These are phyloP conservation scores for Iphiclides podalirius DNA, from an alignment of 2,888 invertebrate species.

Conservation along the genomic window DNA sequence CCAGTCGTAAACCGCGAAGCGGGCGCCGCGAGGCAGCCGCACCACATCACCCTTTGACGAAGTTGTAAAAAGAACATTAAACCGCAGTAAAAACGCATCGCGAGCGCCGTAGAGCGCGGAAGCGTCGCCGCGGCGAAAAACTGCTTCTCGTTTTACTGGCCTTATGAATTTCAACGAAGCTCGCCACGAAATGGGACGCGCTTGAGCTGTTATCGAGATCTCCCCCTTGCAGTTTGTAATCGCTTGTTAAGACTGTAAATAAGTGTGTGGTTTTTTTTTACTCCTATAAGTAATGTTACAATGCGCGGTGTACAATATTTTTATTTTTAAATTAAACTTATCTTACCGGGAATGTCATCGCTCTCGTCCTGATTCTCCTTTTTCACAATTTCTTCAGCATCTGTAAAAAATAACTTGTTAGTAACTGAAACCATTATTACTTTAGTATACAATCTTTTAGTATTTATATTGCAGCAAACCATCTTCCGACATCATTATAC, in stretches of 20 bases:
- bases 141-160: conserved; percentile 67
- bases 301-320: too few species aligned
- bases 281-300: too few species aligned
- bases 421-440: too few species aligned
- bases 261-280: too few species aligned
- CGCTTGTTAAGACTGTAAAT: conserved; percentile 12
- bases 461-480: too few species aligned
- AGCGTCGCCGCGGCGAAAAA: conserved; percentile 42
- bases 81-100: conserved; percentile 78
- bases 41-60: conserved; percentile 71
- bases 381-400: conserved; percentile 10
- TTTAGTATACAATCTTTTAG: too few species aligned
- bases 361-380: conserved; percentile 22
- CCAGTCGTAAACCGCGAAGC: conserved; percentile 73
- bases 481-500: too few species aligned
- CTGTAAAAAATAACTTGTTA: conserved; percentile 10
- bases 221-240: conserved; percentile 33
- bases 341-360: conserved; percentile 24
- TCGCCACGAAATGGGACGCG: conserved; percentile 46
- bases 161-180: conserved; percentile 79
- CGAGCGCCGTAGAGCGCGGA: conserved; percentile 41
- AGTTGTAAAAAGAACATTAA: conserved; percentile 80
- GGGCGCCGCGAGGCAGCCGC: conserved; percentile 38
- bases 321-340: neutral
- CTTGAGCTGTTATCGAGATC: conserved; percentile 42